These are phyloP conservation scores for Norana najaformis DNA, from an alignment of 2,888 invertebrate species.

Conservation along the genomic window DNA sequence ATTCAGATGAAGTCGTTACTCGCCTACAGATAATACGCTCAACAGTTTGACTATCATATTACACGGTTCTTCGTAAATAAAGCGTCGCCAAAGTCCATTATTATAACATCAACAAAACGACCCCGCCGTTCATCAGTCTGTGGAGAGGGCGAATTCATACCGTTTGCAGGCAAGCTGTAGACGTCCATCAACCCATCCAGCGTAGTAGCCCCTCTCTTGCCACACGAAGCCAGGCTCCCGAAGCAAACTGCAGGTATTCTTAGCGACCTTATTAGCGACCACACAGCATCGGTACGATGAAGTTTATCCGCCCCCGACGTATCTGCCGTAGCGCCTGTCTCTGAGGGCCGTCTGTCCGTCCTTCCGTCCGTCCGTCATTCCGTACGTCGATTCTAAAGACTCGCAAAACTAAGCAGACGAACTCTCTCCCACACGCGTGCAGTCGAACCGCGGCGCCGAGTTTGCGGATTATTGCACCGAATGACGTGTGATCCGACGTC, in stretches of 20 bases:
- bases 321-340: neutral
- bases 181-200: neutral
- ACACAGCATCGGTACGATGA: neutral
- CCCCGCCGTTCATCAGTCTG: neutral
- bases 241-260: neutral
- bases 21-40: neutral
- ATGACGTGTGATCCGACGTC: neutral
- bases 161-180: neutral
- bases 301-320: neutral
- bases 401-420: slow-evolving; percentile 13
- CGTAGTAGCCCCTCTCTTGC: neutral
- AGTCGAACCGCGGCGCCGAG: neutral
- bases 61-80: neutral
- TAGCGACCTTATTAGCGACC: neutral
- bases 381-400: neutral
- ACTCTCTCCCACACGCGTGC: neutral
- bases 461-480: neutral
- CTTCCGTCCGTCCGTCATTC: neutral
- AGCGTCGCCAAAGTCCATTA: neutral
- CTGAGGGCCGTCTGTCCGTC: neutral
- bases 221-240: neutral
- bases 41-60: neutral
- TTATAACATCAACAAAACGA: neutral
- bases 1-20: neutral
- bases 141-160: neutral